Conservation (phyloP, 2,113 vertebrate species). For the Rhodinocichla rosea region DNA sequence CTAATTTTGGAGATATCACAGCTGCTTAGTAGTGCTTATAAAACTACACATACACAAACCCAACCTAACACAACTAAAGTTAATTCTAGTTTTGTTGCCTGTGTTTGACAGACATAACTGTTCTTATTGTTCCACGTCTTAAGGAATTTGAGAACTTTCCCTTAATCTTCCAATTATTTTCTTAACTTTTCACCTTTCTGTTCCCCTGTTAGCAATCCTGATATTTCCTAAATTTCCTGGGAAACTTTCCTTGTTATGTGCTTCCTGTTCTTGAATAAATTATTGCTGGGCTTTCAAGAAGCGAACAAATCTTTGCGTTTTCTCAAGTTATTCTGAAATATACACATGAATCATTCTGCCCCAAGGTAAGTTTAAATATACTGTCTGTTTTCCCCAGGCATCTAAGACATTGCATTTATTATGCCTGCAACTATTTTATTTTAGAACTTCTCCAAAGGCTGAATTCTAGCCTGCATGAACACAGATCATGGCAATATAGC, state of each 20-base stretch:
- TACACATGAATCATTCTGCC: background rate
- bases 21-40: background rate
- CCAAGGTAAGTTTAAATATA: conserved; percentile 15
- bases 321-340: background rate
- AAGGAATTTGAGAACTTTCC: background rate
- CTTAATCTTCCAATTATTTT: conserved; percentile 20
- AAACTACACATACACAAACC: background rate
- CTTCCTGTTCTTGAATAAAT: background rate
- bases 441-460: conserved; percentile 2
- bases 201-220: background rate
- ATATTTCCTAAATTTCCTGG: background rate
- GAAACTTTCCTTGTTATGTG: background rate
- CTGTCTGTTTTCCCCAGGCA: background rate
- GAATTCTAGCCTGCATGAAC: background rate
- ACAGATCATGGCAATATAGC: background rate
- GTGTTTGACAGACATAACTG: background rate
- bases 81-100: background rate
- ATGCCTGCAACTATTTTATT: background rate
- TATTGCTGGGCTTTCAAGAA: background rate
- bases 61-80: background rate
- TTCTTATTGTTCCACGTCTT: background rate
- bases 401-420: conserved; percentile 1
- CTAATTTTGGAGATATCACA: background rate
- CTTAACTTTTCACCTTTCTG: background rate
- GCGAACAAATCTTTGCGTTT: background rate